A percentile compares a stretch with the other conserved stretches of the same genome.
phyloP scores from a whole-genome alignment of 2,797 vertebrate genomes.

The Pogoniulus pusillus region DNA sequence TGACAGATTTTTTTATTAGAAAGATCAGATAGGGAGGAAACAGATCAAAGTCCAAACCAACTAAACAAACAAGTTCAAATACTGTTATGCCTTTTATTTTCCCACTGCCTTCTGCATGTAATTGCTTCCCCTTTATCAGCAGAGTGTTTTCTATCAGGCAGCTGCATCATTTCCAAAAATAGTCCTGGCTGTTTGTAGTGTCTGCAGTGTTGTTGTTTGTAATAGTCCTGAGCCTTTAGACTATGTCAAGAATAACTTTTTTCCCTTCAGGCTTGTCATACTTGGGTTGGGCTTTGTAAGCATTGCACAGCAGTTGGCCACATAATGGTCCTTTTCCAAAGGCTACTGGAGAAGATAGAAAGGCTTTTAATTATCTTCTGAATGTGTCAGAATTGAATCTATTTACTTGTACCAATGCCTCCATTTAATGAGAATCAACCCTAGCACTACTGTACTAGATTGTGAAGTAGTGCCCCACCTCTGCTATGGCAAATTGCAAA shows the following conservation, averaged over 20 bases:
- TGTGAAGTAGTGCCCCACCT: not conserved
- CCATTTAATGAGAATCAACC: not conserved
- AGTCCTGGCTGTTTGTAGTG: not conserved
- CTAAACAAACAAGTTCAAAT: not conserved
- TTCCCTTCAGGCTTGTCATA: not conserved
- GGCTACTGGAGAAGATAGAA: not conserved
- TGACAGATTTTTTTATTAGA: not conserved
- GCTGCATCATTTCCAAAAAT: not conserved
- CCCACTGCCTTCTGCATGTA: not conserved
- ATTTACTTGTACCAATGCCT: not conserved
- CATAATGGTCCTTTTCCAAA: not conserved
- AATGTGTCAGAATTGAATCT: not conserved
- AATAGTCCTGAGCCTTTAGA: not conserved
- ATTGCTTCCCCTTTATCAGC: not conserved
- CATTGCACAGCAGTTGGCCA: not conserved
- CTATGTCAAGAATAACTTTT: not conserved
- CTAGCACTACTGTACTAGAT: not conserved
- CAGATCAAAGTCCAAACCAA: not conserved
- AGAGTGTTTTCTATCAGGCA: not conserved
- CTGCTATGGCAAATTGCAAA: not conserved
- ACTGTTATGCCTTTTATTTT: not conserved
- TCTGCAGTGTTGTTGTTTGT: no score
- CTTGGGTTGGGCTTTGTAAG: not conserved
- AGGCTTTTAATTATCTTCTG: not conserved
- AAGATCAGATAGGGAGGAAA: not conserved